phyloP scores from a whole-genome alignment of 2,113 vertebrate genomes.

The Chaetorhynchus papuensis region DNA sequence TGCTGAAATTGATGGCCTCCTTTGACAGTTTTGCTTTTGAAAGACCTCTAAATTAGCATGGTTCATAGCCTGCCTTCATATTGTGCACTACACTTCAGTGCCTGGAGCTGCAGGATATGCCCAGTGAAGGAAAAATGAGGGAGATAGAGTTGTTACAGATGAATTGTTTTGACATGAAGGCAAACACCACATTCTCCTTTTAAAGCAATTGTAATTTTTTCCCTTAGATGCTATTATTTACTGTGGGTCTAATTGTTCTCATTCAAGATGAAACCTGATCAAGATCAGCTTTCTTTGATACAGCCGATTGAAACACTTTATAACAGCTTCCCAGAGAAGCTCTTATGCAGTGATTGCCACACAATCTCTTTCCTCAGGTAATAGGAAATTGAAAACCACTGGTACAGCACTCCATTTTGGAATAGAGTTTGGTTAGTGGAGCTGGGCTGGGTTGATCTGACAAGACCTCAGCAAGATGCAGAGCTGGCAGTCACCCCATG shows the following conservation, averaged over 20 bases:
- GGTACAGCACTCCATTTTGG: neutral
- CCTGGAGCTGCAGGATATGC: neutral
- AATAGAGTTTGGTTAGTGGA: neutral
- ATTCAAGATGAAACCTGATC: neutral
- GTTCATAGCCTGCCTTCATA: neutral
- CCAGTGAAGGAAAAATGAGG: neutral
- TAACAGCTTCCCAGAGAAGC: neutral
- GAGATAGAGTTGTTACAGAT: neutral
- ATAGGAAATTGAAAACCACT: neutral
- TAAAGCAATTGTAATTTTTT: neutral
- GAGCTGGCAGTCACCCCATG: neutral
- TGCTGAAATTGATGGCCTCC: neutral
- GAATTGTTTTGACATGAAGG: neutral
- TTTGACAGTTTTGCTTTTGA: neutral
- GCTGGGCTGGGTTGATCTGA: neutral
- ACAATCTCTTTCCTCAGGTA: neutral
- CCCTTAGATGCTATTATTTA: neutral
- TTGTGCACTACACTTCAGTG: neutral
- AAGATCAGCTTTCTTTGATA: neutral
- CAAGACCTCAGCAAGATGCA: neutral
- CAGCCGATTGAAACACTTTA: neutral
- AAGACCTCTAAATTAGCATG: neutral
- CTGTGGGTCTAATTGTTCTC: neutral
- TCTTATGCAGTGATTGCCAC: neutral
- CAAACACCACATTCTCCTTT: neutral